Evolutionary conservation across 2,797 vertebrate species (phyloP).

Genomic region (Tachyglossus aculeatus): DNA sequence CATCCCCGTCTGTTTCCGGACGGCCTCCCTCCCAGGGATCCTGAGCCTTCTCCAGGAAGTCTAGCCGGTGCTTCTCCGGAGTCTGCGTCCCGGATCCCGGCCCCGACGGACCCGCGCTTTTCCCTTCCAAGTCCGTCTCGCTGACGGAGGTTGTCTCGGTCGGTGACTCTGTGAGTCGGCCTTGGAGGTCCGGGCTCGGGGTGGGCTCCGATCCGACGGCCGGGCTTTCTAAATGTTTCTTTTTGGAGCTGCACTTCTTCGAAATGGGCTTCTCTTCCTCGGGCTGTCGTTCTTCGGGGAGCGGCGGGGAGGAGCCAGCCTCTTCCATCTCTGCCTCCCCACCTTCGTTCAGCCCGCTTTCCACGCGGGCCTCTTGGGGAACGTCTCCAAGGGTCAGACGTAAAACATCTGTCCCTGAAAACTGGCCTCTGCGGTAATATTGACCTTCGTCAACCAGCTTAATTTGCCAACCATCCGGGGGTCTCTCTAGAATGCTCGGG

Average conservation of each 20-base stretch:
- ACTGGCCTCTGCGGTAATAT: background rate
- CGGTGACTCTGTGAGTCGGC: too few relatives aligned
- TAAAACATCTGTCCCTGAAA: constrained; percentile 29
- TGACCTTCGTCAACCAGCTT: background rate
- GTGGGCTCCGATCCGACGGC: too few relatives aligned
- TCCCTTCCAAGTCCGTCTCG: too few relatives aligned
- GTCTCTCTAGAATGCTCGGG: background rate
- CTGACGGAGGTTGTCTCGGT: too few relatives aligned
- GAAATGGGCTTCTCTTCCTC: constrained; percentile 4
- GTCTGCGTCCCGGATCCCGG: background rate
- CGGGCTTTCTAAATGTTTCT: constrained; percentile 44
- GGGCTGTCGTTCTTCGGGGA: background rate
- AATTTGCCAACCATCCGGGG: background rate
- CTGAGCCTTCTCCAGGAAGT: background rate
- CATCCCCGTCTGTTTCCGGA: constrained; percentile 10
- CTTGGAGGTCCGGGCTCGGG: too few relatives aligned
- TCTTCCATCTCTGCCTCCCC: background rate
- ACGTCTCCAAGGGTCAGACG: background rate
- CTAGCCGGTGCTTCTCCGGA: background rate
- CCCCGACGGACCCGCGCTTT: too few relatives aligned
- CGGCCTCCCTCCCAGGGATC: background rate
- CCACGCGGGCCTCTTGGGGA: constrained; percentile 7
- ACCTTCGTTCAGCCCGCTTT: constrained; percentile 7
- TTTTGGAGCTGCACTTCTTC: constrained; percentile 42
- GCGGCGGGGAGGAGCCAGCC: background rate